Conservation (phyloP, 2,888 invertebrate species). For the Glyphotaelius pellucidus region DNA sequence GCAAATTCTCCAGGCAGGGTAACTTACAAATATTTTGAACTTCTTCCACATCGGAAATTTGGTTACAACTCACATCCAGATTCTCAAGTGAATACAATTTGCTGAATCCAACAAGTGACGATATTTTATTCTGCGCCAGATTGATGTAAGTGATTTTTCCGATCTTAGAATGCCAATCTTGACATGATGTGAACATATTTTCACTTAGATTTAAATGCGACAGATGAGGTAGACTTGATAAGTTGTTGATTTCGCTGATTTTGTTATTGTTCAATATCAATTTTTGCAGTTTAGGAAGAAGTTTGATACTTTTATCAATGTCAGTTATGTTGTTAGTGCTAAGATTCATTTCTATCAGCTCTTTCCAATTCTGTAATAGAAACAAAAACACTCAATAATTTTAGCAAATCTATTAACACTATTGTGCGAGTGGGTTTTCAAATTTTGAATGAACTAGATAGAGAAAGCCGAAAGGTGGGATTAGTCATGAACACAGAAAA, state of each 20-base stretch:
- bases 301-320: conserved; percentile 89
- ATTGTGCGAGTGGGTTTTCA: too few relatives aligned
- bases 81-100: conserved; percentile 91
- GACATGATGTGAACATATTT: conserved; percentile 85
- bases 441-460: too few relatives aligned
- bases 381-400: conserved; percentile 43
- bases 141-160: conserved; percentile 93
- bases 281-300: conserved; percentile 84
- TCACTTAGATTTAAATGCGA: conserved; percentile 87
- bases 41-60: conserved; percentile 87
- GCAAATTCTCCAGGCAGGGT: conserved; percentile 92
- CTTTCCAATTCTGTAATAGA: conserved; percentile 81
- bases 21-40: conserved; percentile 87
- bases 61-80: conserved; percentile 92
- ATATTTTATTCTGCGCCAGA: conserved; percentile 90
- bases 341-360: conserved; percentile 84
- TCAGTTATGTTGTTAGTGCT: conserved; percentile 86
- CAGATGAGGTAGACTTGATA: conserved; percentile 87
- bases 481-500: too few relatives aligned
- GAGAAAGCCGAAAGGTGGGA: too few relatives aligned
- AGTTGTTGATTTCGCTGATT: conserved; percentile 84
- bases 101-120: conserved; percentile 83
- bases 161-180: conserved; percentile 89
- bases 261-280: conserved; percentile 88
- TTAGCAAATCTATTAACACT: conserved; percentile 19